These are phyloP conservation scores for Megastigmus dorsalis DNA, from an alignment of 2,888 invertebrate genomes.

Conservation along the genomic window DNA sequence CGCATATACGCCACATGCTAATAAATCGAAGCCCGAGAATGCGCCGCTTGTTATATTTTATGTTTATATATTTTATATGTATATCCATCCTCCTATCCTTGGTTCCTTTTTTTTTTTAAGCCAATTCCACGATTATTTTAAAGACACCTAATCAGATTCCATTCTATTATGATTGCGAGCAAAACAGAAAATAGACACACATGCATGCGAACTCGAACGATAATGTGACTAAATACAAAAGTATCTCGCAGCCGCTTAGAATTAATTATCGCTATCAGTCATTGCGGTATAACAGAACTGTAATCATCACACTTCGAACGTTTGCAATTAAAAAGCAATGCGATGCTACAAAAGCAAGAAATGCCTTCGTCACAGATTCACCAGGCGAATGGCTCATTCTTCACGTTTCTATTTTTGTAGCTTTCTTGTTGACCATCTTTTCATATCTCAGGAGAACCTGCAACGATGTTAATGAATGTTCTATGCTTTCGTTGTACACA, in stretches of 20 bases:
- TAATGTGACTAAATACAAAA: constrained; percentile 26
- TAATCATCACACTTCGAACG: constrained; percentile 11
- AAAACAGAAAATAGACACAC: constrained; percentile 3
- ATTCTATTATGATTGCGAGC: too few species aligned
- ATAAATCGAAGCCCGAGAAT: too few species aligned
- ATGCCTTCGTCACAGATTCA: background rate
- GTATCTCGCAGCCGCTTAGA: background rate
- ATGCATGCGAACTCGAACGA: constrained; percentile 21
- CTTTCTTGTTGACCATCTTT: constrained; percentile 7
- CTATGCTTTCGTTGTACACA: constrained; percentile 35
- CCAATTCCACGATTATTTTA: background rate
- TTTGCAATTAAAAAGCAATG: background rate
- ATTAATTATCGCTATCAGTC: constrained; percentile 4
- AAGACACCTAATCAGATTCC: too few species aligned
- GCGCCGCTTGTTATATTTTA: constrained; percentile 12
- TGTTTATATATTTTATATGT: too few species aligned
- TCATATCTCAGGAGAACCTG: background rate
- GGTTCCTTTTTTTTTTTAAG: background rate
- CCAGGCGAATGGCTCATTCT: background rate
- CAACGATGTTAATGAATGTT: constrained; percentile 37
- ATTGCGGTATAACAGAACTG: background rate
- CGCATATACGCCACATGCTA: too few species aligned
- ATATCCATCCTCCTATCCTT: background rate
- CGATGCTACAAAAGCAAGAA: background rate
- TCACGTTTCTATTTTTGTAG: constrained; percentile 2